These are phyloP conservation scores for Drosophila dives DNA, from an alignment of 2,888 invertebrate species.

Conservation along the genomic window DNA sequence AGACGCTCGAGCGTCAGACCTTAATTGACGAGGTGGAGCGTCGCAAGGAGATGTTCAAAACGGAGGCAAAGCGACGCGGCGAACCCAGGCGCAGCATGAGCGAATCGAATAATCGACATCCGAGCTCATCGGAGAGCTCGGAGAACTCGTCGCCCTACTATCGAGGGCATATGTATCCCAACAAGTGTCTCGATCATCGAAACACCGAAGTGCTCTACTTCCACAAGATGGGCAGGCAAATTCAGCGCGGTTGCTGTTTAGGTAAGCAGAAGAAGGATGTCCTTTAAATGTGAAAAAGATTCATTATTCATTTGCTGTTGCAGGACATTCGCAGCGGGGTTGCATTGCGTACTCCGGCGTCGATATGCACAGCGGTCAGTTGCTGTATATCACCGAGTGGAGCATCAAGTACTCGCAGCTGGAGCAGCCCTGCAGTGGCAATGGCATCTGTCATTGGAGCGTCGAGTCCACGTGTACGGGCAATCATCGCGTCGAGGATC, in stretches of 20 bases:
- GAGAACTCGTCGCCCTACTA: constrained; percentile 85
- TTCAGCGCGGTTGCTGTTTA: constrained; percentile 91
- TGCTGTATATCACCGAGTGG: constrained; percentile 92
- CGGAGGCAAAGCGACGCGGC: constrained; percentile 87
- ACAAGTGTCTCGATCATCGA: constrained; percentile 85
- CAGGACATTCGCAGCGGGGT: constrained; percentile 90
- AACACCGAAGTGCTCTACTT: constrained; percentile 87
- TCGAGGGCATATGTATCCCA: constrained; percentile 80
- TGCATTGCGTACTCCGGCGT: constrained; percentile 91
- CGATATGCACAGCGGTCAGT: constrained; percentile 90
- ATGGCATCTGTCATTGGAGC: constrained; percentile 82
- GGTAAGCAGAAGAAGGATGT: constrained; percentile 73
- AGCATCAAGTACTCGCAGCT: constrained; percentile 85
- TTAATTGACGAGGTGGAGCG: constrained; percentile 91
- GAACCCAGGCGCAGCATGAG: constrained; percentile 86
- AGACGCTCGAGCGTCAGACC: constrained; percentile 89
- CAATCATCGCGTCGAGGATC: constrained; percentile 83
- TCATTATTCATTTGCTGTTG: not conserved
- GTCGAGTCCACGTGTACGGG: constrained; percentile 81
- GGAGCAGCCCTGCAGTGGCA: constrained; percentile 81
- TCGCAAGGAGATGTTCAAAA: constrained; percentile 91
- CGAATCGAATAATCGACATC: constrained; percentile 85
- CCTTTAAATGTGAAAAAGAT: not conserved
- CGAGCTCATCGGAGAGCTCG: constrained; percentile 87
- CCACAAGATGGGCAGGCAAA: constrained; percentile 87